A percentile compares a stretch with the other conserved stretches of the same genome.
phyloP scores from a whole-genome alignment of 2,797 vertebrate species.

The Diplodus puntazzo region DNA sequence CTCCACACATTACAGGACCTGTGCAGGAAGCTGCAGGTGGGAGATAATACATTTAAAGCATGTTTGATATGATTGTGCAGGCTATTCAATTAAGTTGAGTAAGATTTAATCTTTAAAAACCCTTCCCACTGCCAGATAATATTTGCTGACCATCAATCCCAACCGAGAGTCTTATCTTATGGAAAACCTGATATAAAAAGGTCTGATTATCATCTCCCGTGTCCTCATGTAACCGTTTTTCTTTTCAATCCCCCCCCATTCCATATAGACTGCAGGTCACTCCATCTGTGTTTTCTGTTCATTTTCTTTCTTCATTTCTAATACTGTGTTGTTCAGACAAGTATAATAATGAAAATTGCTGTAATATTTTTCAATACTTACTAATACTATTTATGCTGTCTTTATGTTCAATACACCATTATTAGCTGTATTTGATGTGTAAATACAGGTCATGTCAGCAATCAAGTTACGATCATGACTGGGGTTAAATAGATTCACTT shows the following conservation, averaged over 20 bases:
- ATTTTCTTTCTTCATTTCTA: background rate
- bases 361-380: background rate
- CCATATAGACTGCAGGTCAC: background rate
- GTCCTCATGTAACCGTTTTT: conserved; percentile 6
- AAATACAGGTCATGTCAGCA: background rate
- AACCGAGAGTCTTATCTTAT: background rate
- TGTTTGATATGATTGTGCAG: conserved; percentile 43
- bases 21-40: conserved; percentile 23
- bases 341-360: background rate
- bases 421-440: background rate
- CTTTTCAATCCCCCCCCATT: background rate
- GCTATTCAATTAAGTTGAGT: conserved; percentile 31
- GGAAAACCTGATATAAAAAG: conserved; percentile 2
- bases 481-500: background rate
- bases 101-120: conserved; percentile 36
- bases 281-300: background rate
- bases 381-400: background rate
- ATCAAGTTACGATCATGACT: background rate
- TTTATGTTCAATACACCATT: background rate
- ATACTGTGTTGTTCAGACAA: background rate
- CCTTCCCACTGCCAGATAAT: conserved; percentile 23
- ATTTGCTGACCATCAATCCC: conserved; percentile 36
- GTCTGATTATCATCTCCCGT: conserved; percentile 18
- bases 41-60: conserved; percentile 44
- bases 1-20: conserved; percentile 12